Evolutionary conservation across 2,113 vertebrate genomes (phyloP).

Genomic region (Pterocles burchelli): DNA sequence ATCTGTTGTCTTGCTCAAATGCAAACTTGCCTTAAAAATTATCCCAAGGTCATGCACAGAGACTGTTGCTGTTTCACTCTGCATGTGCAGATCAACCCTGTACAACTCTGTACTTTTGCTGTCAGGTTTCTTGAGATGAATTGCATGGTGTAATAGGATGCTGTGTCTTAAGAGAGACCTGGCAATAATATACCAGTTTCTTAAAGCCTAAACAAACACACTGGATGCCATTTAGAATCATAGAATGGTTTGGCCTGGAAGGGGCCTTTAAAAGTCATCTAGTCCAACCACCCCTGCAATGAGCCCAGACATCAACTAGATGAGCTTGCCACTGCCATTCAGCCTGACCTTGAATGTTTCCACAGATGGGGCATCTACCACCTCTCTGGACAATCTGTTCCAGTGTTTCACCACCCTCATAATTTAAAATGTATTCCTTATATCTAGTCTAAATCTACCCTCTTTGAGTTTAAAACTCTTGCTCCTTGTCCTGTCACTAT

Average conservation of each 20-base stretch:
- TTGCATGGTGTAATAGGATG: not conserved
- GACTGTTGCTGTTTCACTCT: not conserved
- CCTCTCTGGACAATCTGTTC: not conserved
- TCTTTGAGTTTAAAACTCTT: too few relatives aligned
- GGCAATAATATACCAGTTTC: not conserved
- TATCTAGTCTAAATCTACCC: too few relatives aligned
- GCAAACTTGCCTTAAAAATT: not conserved
- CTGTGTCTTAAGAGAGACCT: not conserved
- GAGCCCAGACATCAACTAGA: not conserved
- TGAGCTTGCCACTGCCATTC: not conserved
- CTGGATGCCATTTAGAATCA: not conserved
- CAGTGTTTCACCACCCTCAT: not conserved
- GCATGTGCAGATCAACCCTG: not conserved
- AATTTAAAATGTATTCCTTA: not conserved
- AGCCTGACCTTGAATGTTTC: not conserved
- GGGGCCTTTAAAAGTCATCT: too few relatives aligned
- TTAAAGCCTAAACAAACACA: not conserved
- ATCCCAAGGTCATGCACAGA: rapidly evolving
- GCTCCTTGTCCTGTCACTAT: too few relatives aligned
- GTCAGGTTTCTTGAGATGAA: not conserved
- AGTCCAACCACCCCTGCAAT: rapidly evolving
- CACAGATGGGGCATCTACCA: not conserved
- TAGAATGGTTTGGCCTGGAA: not conserved
- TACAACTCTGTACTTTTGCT: not conserved
- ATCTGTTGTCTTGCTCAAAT: not conserved